Base-by-base conservation (phyloP, 1,140 invertebrate species). In the Pogonognathellus flavescens region DNA sequence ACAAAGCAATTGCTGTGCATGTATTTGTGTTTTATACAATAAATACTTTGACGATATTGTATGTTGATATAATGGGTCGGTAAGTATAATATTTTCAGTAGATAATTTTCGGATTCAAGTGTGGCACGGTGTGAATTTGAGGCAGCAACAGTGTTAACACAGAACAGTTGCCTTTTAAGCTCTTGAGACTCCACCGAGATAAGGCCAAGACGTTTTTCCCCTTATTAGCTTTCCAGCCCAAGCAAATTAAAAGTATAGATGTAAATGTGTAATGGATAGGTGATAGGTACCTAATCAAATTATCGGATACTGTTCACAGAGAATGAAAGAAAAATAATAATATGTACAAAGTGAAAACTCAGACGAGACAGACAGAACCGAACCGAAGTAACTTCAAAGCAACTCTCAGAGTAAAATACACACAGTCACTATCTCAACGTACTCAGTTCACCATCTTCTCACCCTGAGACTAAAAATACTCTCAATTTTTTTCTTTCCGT, bases 401-500 rank as follows among this genome's bases (percentile, higher is more conserved):
- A 82, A 55, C 80, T 82, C 76, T 53, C 66, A 18, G 70, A 16
- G 13, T 49, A 76, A 11, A n/a, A 76, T 59, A 80, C 83, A 76
- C 66, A 80, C 20, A 84, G 83, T 76, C 70, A 72, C 66, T 70
- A 22, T 25, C 82, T 83, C 66, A 72, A 72, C 60, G 20, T 66
- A 16, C 55, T 86, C 49, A 53, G 62, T 83, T 83, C 85, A 82
- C 84, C 80, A 81, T 80, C 60, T 85, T 80, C 82, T 87, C 84
- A 85, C 86, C 84, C 86, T 87, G 86, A 87, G 84, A 82, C 86
- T 87, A 87, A 87, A 87, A 87, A 87, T 87, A 87, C 80, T 22
- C 84, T 70, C 50, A 55, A 81, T 52, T 55, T 50, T 81, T 81
- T 81, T 81, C 50, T 81, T 81, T n/a, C 50, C n/a, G 14, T 11